These are phyloP conservation scores for Ctenosaura bakeri DNA, from an alignment of 2,797 vertebrate genomes.

Conservation along the genomic window DNA sequence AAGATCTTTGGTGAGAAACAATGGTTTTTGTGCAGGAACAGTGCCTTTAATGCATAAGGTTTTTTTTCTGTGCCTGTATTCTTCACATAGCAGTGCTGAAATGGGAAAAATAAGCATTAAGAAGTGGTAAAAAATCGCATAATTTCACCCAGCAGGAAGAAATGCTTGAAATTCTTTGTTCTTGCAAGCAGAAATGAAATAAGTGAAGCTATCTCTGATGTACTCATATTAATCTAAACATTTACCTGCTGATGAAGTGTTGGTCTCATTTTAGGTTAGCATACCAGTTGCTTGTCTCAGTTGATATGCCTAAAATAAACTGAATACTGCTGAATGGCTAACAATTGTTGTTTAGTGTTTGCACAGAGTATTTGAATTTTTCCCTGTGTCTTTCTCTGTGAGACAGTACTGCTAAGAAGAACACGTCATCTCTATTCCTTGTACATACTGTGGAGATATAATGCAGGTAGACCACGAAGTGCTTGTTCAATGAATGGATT, in stretches of 20 bases:
- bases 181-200: too few species aligned
- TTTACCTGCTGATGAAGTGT: background rate
- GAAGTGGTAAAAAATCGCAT: too few species aligned
- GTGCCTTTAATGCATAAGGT: too few species aligned
- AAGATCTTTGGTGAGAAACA: too few species aligned
- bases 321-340: background rate
- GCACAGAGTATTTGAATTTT: background rate
- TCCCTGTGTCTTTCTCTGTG: background rate
- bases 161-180: too few species aligned
- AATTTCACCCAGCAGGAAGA: too few species aligned
- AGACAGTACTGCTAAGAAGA: fast-evolving
- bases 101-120: too few species aligned
- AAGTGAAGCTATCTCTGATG: too few species aligned
- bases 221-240: background rate
- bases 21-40: too few species aligned
- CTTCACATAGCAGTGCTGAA: too few species aligned
- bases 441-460: fast-evolving
- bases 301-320: background rate
- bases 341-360: background rate
- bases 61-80: too few species aligned
- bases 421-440: background rate
- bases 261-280: background rate
- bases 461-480: fast-evolving
- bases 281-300: background rate
- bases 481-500: conserved; percentile 23